A percentile compares a stretch with the other conserved stretches of the same genome.
phyloP scores from a whole-genome alignment of 2,797 vertebrate species.

The Chloroceryle inda region DNA sequence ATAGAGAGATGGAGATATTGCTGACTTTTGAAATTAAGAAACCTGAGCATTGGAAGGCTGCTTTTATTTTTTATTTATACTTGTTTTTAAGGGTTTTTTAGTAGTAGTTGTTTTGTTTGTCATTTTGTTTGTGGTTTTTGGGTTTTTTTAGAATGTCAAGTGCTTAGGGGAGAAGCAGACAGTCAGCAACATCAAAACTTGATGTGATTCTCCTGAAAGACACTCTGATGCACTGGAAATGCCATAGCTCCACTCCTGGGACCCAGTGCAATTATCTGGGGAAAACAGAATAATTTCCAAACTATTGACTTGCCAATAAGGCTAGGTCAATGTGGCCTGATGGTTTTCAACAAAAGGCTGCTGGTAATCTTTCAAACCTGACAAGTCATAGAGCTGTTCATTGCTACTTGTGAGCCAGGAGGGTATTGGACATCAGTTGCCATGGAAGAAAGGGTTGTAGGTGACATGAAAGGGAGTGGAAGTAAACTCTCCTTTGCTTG shows the following conservation, averaged over 20 bases:
- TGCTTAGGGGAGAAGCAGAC: neutral
- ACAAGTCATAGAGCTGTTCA: neutral
- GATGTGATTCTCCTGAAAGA: conserved; percentile 21
- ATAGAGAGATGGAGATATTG: neutral
- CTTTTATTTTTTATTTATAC: neutral
- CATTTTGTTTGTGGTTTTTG: neutral
- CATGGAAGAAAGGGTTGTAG: conserved; percentile 41
- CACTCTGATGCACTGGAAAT: neutral
- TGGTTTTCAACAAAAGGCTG: conserved; percentile 7
- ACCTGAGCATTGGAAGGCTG: neutral
- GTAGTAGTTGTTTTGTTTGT: neutral
- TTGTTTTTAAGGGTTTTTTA: too few relatives aligned
- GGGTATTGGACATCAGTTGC: conserved; percentile 29
- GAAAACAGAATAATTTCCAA: conserved; percentile 30
- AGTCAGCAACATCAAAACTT: conserved; percentile 22
- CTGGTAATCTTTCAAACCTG: neutral
- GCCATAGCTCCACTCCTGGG: conserved; percentile 23
- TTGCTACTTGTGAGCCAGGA: conserved; percentile 25
- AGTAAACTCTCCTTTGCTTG: conserved; percentile 65
- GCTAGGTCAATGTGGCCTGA: neutral
- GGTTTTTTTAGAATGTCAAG: neutral
- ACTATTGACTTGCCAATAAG: conserved; percentile 5
- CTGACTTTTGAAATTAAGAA: neutral
- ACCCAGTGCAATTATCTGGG: conserved; percentile 11
- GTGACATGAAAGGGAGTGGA: conserved; percentile 57